Evolutionary conservation across 2,888 invertebrate species (phyloP).

Genomic region (Rhimphoctona megacephalus): DNA sequence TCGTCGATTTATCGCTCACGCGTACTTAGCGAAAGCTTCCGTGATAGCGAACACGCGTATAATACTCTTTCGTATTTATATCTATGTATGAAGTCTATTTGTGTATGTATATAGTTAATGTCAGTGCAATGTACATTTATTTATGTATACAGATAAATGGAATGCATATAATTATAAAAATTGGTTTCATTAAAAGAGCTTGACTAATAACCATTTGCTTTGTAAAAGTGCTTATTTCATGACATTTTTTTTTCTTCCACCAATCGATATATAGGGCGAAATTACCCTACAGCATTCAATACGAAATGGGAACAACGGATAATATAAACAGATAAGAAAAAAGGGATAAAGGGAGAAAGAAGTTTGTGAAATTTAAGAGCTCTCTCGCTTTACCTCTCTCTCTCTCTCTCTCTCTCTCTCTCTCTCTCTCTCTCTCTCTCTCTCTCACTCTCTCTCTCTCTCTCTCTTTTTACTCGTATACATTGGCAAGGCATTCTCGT

Average conservation of each 20-base stretch:
- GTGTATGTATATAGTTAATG: background rate
- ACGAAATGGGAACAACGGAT: conserved; percentile 49
- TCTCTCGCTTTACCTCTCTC: background rate
- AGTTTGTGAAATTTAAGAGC: conserved; percentile 62
- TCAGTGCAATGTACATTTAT: background rate
- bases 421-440: background rate
- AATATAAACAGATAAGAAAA: conserved; percentile 22
- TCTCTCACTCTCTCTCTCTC: background rate
- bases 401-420: background rate
- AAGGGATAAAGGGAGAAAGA: conserved; percentile 18
- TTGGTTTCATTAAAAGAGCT: background rate
- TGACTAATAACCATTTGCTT: background rate
- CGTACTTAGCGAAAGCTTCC: conserved; percentile 40
- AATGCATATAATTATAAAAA: background rate
- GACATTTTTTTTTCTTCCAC: background rate
- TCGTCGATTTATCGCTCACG: conserved; percentile 57
- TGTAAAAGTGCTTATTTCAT: background rate
- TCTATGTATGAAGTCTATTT: background rate
- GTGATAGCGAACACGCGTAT: conserved; percentile 43
- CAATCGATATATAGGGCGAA: background rate
- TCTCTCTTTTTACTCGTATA: background rate
- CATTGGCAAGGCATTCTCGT: conserved; percentile 25
- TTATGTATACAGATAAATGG: background rate
- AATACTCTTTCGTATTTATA: background rate
- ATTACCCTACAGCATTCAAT: background rate